Base-by-base conservation (phyloP, 1,140 invertebrate species). In the Cherax quadricarinatus region DNA sequence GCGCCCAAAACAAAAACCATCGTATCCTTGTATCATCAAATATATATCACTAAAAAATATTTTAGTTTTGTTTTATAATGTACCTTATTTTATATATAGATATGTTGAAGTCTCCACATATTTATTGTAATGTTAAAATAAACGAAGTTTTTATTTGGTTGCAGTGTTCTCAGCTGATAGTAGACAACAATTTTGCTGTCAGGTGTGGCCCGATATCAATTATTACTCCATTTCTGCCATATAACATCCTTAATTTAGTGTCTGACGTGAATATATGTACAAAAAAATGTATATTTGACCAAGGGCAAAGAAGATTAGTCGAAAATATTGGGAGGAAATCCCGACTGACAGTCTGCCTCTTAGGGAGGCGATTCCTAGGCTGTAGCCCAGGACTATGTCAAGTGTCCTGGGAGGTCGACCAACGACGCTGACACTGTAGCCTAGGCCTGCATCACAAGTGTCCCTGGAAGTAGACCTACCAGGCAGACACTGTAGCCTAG, bases 111-210 rank as follows among this genome's bases (percentile, higher is more conserved):
- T 18, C 5, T 16, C 1, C 14, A 66, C 18, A 66, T 66, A 18
- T 66, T 7, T 14, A 21, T 18, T 66, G 14, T 18, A 21, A 66
- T 66, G 5, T 66, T 6, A 66, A 66, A 2, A 21, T 66, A 66
- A 66, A 16, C 30, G 9, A 60, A 60, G 9, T 66, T 24, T 21
- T 86, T 24, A 86, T 70, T 87, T 87, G 85, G 53, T 3, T 78
- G 53, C 4, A 10, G 21, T 53, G 30, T 84, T 84, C 88, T 90
- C 88, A 90, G 88, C 88, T 90, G 88, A 90, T 90, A 85, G 81
- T 85, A 89, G 88, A 84, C 70, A 90, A 90, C 88, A 90, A 84
- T 83, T 66, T 83, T 66, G 62, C 48, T 53, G 80, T 57, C 86
- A 88, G 86, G 86, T 81, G 86, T 88, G 86, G 86, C 53, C 48